A percentile compares a stretch with the other conserved stretches of the same genome.
These are phyloP conservation scores for Willisornis vidua DNA, from an alignment of 2,113 vertebrate species.

Conservation along the genomic window DNA sequence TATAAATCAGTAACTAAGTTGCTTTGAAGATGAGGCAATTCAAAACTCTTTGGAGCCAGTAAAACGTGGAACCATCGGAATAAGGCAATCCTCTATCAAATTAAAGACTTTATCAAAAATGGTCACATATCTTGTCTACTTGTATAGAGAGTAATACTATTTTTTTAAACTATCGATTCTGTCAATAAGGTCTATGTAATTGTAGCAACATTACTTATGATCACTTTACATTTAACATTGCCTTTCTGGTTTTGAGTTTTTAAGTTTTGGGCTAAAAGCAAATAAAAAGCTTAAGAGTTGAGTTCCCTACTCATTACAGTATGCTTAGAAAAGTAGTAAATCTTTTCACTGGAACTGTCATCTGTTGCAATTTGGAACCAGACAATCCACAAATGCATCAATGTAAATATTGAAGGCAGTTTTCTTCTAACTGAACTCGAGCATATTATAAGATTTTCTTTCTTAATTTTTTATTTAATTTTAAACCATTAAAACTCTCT, in stretches of 20 bases:
- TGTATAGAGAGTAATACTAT: background rate
- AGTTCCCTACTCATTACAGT: background rate
- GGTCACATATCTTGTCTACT: background rate
- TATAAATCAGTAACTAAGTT: background rate
- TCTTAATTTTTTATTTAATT: background rate
- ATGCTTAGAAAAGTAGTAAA: background rate
- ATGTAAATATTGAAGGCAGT: background rate
- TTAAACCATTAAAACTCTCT: background rate
- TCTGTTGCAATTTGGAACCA: background rate
- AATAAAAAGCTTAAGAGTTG: background rate
- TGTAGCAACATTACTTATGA: background rate
- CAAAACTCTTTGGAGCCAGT: background rate
- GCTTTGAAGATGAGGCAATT: background rate
- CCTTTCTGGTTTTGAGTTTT: background rate
- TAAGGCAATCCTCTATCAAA: background rate
- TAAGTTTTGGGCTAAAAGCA: background rate
- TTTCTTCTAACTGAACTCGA: background rate
- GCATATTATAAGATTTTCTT: background rate
- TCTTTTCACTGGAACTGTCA: background rate
- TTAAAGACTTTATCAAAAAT: background rate
- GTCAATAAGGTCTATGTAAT: background rate
- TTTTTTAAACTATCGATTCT: background rate
- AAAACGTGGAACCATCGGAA: background rate
- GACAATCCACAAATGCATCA: background rate
- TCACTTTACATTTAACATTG: background rate